Evolutionary conservation across 92 coral and sea anemone genomes (phyloP), one percentile per base, ranked within the genome.

Genomic region (Paragorgia papillata): DNA sequence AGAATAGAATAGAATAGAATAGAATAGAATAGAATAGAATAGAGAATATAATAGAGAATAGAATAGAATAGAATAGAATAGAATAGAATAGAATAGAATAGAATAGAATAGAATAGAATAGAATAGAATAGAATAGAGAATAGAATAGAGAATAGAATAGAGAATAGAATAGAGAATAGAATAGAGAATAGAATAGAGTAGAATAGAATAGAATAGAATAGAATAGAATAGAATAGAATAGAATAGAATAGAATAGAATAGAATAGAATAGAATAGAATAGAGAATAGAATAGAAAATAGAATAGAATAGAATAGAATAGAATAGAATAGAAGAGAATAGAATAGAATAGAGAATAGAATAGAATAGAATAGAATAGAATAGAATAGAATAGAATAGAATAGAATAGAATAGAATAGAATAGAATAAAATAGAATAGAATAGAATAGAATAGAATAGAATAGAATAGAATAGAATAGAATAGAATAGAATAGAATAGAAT

Each of bases 401-500:
- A 21, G 27, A 56, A 56, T 21, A 21, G 62, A 56, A 56, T 56
- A 21, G 62, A 56, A n/a, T n/a, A n/a, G n/a, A n/a, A n/a, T n/a
- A n/a, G n/a, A n/a, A n/a, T n/a, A n/a, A n/a, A n/a, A n/a, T n/a
- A n/a, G n/a, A n/a, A 56, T 21, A 15, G 62, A 56, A 56, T 21
- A 56, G 27, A 21, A 56, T 56, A 21, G 27, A 56, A 56, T 21
- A 56, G 27, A 56, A 56, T n/a, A n/a, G n/a, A n/a, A n/a, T n/a
- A n/a, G n/a, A n/a, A n/a, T n/a, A n/a, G n/a, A n/a, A n/a, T n/a
- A n/a, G n/a, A n/a, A n/a, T n/a, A n/a, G n/a, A n/a, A n/a, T n/a
- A n/a, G n/a, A n/a, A n/a, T n/a, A n/a, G n/a, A n/a, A n/a, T n/a
- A n/a, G n/a, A n/a, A n/a, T n/a, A n/a, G n/a, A n/a, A n/a, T n/a